These are phyloP conservation scores for Psittacula cyanocephala DNA, from an alignment of 2,113 vertebrate species.

Conservation along the genomic window DNA sequence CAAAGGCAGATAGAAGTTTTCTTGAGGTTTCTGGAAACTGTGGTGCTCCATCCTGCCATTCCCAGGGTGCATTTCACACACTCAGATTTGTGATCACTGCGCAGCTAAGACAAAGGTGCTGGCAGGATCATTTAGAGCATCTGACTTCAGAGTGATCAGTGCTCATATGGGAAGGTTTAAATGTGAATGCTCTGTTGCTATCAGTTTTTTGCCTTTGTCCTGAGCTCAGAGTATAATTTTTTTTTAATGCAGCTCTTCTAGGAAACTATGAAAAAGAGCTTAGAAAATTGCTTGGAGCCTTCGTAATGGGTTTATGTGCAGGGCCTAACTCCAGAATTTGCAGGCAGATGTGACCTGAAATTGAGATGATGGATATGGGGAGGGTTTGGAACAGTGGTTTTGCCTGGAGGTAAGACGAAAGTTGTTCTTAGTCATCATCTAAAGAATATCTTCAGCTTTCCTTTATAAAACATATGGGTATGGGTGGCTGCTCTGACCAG, in stretches of 20 bases:
- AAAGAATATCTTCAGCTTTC: background rate
- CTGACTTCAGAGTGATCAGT: background rate
- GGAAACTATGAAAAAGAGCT: background rate
- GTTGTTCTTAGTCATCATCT: background rate
- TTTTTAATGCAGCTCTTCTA: background rate
- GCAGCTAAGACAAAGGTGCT: background rate
- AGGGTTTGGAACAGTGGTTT: background rate
- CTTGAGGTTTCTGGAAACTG: background rate
- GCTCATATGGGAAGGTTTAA: background rate
- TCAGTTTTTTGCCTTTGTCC: background rate
- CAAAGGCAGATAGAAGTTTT: background rate
- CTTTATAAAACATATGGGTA: background rate
- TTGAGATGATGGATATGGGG: background rate
- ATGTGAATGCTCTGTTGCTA: background rate
- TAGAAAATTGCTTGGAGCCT: background rate
- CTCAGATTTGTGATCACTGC: background rate
- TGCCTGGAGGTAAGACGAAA: background rate
- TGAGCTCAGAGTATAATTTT: background rate
- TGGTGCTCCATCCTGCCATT: background rate
- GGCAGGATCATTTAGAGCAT: background rate
- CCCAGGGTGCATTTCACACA: background rate
- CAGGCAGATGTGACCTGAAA: background rate
- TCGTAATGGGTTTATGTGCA: background rate
- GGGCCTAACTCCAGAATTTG: background rate
- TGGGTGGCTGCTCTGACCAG: background rate